Conservation (phyloP, 2,888 invertebrate species). For the Diarsia mendica region DNA sequence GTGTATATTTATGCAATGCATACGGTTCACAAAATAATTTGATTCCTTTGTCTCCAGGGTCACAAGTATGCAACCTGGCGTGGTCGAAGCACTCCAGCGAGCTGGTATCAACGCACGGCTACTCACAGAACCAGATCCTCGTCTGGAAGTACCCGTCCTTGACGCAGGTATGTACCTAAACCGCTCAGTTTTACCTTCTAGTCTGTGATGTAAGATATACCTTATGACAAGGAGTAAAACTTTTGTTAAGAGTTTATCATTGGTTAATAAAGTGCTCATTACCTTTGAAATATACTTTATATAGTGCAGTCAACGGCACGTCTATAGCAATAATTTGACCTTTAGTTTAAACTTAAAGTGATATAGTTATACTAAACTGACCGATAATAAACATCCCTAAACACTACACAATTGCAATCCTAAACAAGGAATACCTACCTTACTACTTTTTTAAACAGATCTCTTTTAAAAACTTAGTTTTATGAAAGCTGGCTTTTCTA, state of each 20-base stretch:
- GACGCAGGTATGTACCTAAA: constrained; percentile 92
- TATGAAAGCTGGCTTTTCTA: not conserved
- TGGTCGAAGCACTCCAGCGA: constrained; percentile 99
- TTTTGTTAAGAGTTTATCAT: not conserved
- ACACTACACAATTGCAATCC: too few relatives aligned
- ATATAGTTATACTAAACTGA: too few relatives aligned
- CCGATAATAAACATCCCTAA: too few relatives aligned
- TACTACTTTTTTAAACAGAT: too few relatives aligned
- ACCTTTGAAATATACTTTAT: too few relatives aligned
- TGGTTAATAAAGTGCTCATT: too few relatives aligned
- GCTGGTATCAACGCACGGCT: constrained; percentile 99
- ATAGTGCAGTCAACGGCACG: not conserved
- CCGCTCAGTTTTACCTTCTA: not conserved
- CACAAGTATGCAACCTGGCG: constrained; percentile 99
- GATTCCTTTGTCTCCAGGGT: constrained; percentile 90
- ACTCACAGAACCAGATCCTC: constrained; percentile 99
- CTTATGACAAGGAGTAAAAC: not conserved
- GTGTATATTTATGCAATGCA: too few relatives aligned
- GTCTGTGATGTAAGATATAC: too few relatives aligned
- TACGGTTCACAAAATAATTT: not conserved
- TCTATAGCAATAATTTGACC: too few relatives aligned
- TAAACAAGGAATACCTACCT: too few relatives aligned
- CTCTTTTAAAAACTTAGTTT: too few relatives aligned
- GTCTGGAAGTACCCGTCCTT: constrained; percentile 99
- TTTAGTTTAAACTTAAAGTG: too few relatives aligned